These are phyloP conservation scores for Bombus breviceps DNA, from an alignment of 1,140 invertebrate species.

Conservation along the genomic window DNA sequence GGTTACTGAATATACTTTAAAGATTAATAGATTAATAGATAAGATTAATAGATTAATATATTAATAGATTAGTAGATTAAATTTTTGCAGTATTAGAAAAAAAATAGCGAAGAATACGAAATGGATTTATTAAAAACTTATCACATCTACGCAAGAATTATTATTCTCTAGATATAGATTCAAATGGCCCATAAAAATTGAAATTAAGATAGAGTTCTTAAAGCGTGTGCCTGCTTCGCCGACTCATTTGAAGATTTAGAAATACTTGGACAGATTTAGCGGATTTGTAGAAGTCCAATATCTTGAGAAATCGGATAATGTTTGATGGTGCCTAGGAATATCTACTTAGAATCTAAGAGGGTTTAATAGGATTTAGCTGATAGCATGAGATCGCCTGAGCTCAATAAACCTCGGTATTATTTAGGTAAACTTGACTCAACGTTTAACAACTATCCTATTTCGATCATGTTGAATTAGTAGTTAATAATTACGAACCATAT, in stretches of 20 bases:
- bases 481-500: neutral
- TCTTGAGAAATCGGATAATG: neutral
- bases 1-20: no score
- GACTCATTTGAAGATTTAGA: neutral
- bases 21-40: no score
- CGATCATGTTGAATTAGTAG: neutral
- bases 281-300: neutral
- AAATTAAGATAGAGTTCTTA: neutral
- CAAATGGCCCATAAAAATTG: neutral
- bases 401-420: neutral
- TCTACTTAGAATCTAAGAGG: constrained; percentile 4
- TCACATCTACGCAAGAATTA: neutral
- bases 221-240: neutral
- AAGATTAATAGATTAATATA: no score
- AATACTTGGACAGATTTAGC: neutral
- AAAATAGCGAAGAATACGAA: neutral
- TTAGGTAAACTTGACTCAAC: neutral
- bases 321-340: neutral
- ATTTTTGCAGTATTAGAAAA: neutral
- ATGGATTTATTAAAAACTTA: neutral
- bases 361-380: neutral
- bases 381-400: neutral
- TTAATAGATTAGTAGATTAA: no score
- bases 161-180: neutral
- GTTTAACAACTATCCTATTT: neutral